Evolutionary conservation across 2,113 vertebrate species (phyloP), one percentile per base, ranked within the genome.

Genomic region (Phocoena sinus): DNA sequence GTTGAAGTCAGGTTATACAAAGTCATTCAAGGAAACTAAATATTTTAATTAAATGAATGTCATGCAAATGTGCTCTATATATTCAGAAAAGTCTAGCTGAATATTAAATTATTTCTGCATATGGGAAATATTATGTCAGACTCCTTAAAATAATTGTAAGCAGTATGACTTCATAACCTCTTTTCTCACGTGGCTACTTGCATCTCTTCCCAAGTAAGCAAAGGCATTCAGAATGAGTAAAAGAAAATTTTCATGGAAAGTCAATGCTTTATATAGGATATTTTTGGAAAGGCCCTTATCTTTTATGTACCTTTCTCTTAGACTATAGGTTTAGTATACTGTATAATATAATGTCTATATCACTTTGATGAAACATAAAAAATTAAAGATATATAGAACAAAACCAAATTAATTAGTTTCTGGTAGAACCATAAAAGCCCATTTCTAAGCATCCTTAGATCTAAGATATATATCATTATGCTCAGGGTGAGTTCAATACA

Each of bases 41-140:
- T 36, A 62, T 67, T 96, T 96, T 84, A 94, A 94, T 97, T 96
- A 93, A 74, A 83, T 93, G 25, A 81, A 77, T 94, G 28, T 96
- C 65, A 88, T 76, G 90, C 36, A 90, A 47, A 56, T 67, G 31
- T 94, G 18, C 6, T 53, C 20, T 33, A 90, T 62, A 87, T 14
- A 41, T 68, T 94, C 2, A 84, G 56, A 74, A 81, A 79, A 6
- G 0, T 76, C 65, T 41, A 76, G 65, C 17, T 60, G 76, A 70
- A 88, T 84, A 96, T 50, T 91, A 88, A 92, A 41, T 83, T 44
- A 56, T 80, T 80, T 96, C 4, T 77, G 28, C 9, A 71, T 50
- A 21, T 38, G n/a, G 77, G 65, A 82, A 80, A 79, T 88, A 50
- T 13, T 88, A 84, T 63, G 50, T 84, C 9, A 67, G 33, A 56